Conservation (phyloP, 2,888 invertebrate genomes). For the Drosophila kuntzei region DNA sequence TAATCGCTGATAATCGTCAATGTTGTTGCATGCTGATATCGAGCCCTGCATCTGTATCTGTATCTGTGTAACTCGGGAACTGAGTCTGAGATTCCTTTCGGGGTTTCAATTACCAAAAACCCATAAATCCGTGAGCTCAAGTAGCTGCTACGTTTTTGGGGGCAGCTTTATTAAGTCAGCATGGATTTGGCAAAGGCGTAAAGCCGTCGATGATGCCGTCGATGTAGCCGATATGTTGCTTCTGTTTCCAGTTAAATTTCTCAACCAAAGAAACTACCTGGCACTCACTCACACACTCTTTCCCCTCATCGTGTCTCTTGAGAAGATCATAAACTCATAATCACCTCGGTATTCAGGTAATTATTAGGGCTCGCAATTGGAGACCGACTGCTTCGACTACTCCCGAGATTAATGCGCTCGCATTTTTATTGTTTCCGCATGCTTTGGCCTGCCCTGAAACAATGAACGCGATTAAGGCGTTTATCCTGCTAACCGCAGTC, state of each 20-base stretch:
- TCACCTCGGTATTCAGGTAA: slow-evolving; percentile 70
- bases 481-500: slow-evolving; percentile 80
- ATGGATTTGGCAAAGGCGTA: slow-evolving; percentile 63
- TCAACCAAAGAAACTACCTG: slow-evolving; percentile 35
- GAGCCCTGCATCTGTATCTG: slow-evolving; percentile 7
- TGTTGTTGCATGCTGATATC: slow-evolving; percentile 29
- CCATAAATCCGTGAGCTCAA: slow-evolving; percentile 62
- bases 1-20: slow-evolving; percentile 77
- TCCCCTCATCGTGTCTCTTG: neutral
- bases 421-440: slow-evolving; percentile 77
- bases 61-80: slow-evolving; percentile 11
- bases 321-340: slow-evolving; percentile 79
- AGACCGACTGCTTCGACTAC: slow-evolving; percentile 28
- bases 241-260: slow-evolving; percentile 58
- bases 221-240: slow-evolving; percentile 13
- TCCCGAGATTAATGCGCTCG: slow-evolving; percentile 58
- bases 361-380: slow-evolving; percentile 59
- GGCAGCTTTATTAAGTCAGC: slow-evolving; percentile 62
- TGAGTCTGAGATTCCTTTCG: slow-evolving; percentile 9
- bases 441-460: slow-evolving; percentile 57
- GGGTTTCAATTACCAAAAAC: slow-evolving; percentile 64
- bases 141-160: slow-evolving; percentile 40
- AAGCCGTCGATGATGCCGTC: slow-evolving; percentile 51
- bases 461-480: slow-evolving; percentile 81
- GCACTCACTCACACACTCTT: neutral